Percentiles rank a stretch among this genome's conserved stretches.
These are phyloP conservation scores for Hydrozoanthus gracilis DNA, from an alignment of 92 coral and sea anemone species.

Conservation along the genomic window DNA sequence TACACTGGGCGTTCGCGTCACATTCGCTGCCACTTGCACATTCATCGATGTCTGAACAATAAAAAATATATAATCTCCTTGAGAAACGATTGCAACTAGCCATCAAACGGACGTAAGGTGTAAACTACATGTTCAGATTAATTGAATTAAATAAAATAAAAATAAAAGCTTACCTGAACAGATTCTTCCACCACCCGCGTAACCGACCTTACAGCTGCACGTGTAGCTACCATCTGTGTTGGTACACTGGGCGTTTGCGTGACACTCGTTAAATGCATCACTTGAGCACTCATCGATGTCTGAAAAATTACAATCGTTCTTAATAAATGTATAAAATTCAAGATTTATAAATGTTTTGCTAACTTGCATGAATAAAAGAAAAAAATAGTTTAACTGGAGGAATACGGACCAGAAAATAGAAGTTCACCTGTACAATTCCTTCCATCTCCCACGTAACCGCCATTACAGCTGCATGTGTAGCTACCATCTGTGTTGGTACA, in stretches of 20 bases:
- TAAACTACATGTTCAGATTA: not conserved
- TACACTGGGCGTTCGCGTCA: slow-evolving; percentile 72
- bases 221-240: slow-evolving; percentile 66
- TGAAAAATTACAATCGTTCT: no score
- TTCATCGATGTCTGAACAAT: slow-evolving; percentile 66
- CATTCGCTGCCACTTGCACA: slow-evolving; percentile 64
- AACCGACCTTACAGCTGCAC: slow-evolving; percentile 73
- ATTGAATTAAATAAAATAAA: not conserved
- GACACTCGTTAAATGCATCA: slow-evolving; percentile 47
- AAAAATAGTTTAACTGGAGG: no score
- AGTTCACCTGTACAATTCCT: no score
- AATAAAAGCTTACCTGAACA: slow-evolving; percentile 49
- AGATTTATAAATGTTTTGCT: no score
- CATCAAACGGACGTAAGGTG: not conserved
- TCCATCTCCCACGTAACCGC: no score
- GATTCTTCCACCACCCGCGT: slow-evolving; percentile 63
- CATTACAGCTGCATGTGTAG: no score
- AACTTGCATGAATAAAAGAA: no score
- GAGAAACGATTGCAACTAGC: not conserved
- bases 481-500: no score
- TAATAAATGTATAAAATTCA: not conserved
- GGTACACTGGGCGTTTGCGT: slow-evolving; percentile 68
- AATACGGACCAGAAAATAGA: no score
- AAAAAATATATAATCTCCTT: not conserved
- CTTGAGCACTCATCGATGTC: no score